Conservation (phyloP, 1,140 invertebrate genomes). For the Bombus sylvicola region DNA sequence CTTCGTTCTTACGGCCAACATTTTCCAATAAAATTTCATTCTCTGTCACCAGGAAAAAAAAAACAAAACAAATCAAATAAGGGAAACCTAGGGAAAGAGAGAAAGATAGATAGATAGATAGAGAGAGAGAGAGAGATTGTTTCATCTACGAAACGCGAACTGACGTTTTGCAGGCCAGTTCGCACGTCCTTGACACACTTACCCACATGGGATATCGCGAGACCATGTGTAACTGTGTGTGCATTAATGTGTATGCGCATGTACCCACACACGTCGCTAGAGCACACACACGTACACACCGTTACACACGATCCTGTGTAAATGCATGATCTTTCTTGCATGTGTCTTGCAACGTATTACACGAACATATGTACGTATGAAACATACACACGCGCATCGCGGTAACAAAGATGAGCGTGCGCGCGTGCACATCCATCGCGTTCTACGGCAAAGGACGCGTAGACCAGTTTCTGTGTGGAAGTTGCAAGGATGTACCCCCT, state of each 20-base stretch:
- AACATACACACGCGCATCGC: too few species aligned
- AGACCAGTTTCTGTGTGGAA: slow-evolving; percentile 19
- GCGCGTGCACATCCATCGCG: slow-evolving; percentile 9
- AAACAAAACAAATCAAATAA: neutral
- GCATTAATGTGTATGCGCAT: slow-evolving; percentile 42
- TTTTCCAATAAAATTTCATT: neutral
- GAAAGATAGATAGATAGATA: neutral
- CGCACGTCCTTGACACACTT: slow-evolving; percentile 82
- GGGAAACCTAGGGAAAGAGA: too few species aligned
- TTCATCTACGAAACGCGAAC: slow-evolving; percentile 73
- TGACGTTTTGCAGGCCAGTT: slow-evolving; percentile 79
- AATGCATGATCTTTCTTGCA: neutral
- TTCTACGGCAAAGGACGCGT: slow-evolving; percentile 33
- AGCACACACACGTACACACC: neutral
- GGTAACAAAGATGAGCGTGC: slow-evolving; percentile 36
- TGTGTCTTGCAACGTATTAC: slow-evolving; percentile 11
- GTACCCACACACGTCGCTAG: neutral
- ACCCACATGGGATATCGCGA: slow-evolving; percentile 74
- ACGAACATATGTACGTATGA: neutral
- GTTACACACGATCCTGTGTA: neutral
- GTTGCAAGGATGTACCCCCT: slow-evolving; percentile 30
- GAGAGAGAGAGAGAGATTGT: slow-evolving; percentile 22
- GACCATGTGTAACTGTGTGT: slow-evolving; percentile 55
- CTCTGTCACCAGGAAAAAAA: neutral
- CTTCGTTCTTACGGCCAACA: neutral